phyloP scores from a whole-genome alignment of 2,888 invertebrate species.

The Hirtodrosophila alboralis region DNA sequence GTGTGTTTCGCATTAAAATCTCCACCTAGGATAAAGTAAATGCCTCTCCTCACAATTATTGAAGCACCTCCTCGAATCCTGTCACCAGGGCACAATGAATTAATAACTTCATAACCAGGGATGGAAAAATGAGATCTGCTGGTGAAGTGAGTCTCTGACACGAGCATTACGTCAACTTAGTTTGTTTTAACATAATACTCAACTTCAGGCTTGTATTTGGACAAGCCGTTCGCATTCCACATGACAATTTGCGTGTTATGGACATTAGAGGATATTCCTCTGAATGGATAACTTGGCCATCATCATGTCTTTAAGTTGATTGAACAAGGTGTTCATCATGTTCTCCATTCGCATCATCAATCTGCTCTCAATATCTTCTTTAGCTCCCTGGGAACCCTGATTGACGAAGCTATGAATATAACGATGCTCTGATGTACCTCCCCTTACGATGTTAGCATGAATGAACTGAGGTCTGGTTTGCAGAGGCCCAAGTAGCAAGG shows the following conservation, averaged over 20 bases:
- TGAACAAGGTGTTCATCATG: too few species aligned
- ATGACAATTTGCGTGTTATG: background rate
- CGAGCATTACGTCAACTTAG: background rate
- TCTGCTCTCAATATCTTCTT: too few species aligned
- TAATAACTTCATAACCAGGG: background rate
- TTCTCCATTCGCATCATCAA: too few species aligned
- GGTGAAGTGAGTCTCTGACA: constrained; percentile 1
- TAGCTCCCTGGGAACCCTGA: too few species aligned
- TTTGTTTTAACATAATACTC: constrained; percentile 2
- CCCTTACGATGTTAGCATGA: too few species aligned
- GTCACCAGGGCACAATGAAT: background rate
- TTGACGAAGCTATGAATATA: too few species aligned
- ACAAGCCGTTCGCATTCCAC: constrained; percentile 5
- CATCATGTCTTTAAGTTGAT: too few species aligned
- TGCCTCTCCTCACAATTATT: constrained; percentile 7
- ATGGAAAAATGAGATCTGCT: background rate
- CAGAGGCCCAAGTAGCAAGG: too few species aligned
- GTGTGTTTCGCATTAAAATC: constrained; percentile 12
- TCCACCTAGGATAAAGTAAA: constrained; percentile 3
- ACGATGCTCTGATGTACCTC: too few species aligned
- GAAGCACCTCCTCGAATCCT: constrained; percentile 3
- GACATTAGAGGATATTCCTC: too few species aligned
- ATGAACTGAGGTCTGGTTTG: too few species aligned
- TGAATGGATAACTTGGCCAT: too few species aligned
- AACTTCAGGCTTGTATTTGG: constrained; percentile 4